phyloP scores from a whole-genome alignment of 2,113 vertebrate genomes.

The Grus americana region DNA sequence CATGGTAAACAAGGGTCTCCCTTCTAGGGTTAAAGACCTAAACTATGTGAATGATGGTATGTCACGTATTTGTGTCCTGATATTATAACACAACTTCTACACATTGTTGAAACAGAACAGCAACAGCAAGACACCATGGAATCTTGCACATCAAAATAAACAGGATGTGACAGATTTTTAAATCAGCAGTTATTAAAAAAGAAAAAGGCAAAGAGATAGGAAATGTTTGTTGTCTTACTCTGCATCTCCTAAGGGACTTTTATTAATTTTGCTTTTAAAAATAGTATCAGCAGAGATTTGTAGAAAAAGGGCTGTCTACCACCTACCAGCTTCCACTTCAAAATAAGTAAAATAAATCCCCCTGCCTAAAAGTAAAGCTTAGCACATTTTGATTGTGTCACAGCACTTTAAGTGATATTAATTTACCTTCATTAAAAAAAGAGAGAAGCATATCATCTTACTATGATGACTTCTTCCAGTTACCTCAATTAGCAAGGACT shows the following conservation, averaged over 20 bases:
- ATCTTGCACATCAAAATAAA: not conserved
- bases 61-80: not conserved
- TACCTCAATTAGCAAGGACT: not conserved
- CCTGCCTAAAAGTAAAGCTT: not conserved
- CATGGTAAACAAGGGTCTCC: not conserved
- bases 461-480: not conserved
- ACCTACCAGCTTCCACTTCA: not conserved
- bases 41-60: not conserved
- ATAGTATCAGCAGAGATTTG: not conserved
- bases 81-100: not conserved
- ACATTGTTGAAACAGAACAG: not conserved
- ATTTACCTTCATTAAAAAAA: not conserved
- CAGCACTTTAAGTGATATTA: not conserved
- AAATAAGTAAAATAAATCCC: not conserved
- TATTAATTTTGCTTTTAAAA: not conserved
- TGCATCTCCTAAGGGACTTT: not conserved
- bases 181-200: not conserved
- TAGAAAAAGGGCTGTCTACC: not conserved
- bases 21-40: not conserved
- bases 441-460: not conserved
- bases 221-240: not conserved
- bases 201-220: not conserved
- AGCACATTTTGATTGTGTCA: not conserved
- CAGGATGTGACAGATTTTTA: not conserved
- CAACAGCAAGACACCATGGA: not conserved